These are phyloP conservation scores for Notothenia coriiceps DNA, from an alignment of 2,113 vertebrate genomes.

Conservation along the genomic window DNA sequence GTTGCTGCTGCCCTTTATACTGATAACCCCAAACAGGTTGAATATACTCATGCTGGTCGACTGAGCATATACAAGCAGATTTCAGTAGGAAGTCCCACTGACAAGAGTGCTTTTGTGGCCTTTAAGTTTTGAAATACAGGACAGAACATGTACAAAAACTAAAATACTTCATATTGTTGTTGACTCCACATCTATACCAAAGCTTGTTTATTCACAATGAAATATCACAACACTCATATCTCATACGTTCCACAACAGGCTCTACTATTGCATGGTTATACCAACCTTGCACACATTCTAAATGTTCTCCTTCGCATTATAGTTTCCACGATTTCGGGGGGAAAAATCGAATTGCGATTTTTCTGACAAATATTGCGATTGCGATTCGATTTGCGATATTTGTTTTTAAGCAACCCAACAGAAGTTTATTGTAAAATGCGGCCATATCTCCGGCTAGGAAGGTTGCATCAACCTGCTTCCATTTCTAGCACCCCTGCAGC, in stretches of 20 bases:
- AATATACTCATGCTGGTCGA: slow-evolving; percentile 15
- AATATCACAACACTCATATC: not conserved
- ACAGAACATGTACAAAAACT: not conserved
- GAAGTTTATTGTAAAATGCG: too few species aligned
- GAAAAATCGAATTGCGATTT: too few species aligned
- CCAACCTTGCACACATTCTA: not conserved
- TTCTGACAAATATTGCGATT: too few species aligned
- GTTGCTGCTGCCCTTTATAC: slow-evolving; percentile 20
- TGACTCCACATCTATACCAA: not conserved
- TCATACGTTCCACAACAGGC: not conserved
- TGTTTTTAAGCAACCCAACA: too few species aligned
- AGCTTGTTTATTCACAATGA: not conserved
- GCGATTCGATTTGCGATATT: too few species aligned
- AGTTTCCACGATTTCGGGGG: not conserved
- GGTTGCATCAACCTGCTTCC: too few species aligned
- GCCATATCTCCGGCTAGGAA: too few species aligned
- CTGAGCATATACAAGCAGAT: slow-evolving; percentile 12
- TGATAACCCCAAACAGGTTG: slow-evolving; percentile 20
- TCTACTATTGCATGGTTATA: not conserved
- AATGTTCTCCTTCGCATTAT: not conserved
- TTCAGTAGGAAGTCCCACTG: not conserved
- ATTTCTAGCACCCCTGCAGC: too few species aligned
- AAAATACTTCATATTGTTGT: not conserved
- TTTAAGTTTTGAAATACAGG: not conserved
- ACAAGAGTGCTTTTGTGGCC: not conserved